Percentiles rank a stretch among this genome's conserved stretches.
phyloP scores from a whole-genome alignment of 2,888 invertebrate species.

The Oxyteleia sp. region DNA sequence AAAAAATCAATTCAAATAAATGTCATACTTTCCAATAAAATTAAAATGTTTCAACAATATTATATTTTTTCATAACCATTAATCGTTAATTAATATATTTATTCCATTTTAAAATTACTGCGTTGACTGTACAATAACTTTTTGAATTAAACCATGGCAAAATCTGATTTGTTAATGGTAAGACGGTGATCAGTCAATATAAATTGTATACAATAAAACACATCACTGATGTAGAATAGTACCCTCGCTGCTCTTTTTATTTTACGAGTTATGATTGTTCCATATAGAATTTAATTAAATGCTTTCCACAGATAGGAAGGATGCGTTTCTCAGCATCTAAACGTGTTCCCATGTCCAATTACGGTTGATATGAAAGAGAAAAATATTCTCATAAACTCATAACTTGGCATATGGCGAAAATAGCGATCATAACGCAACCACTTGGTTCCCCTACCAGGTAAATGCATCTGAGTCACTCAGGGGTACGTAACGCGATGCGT shows the following conservation, averaged over 20 bases:
- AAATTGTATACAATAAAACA: slow-evolving; percentile 8
- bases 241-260: slow-evolving; percentile 7
- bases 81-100: too few species aligned
- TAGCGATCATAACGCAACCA: slow-evolving; percentile 63
- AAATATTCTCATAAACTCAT: slow-evolving; percentile 79
- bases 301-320: neutral
- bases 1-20: too few species aligned
- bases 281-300: slow-evolving; percentile 56
- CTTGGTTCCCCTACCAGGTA: slow-evolving; percentile 64
- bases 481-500: slow-evolving; percentile 50
- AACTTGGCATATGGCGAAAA: slow-evolving; percentile 63
- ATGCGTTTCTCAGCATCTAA: slow-evolving; percentile 31
- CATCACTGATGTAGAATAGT: slow-evolving; percentile 3
- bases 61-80: too few species aligned
- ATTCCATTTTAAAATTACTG: neutral
- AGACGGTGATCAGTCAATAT: slow-evolving; percentile 1
- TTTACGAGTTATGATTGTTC: slow-evolving; percentile 10
- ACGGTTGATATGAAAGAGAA: slow-evolving; percentile 76
- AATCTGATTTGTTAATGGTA: neutral
- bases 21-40: too few species aligned
- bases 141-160: neutral
- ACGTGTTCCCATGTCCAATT: slow-evolving; percentile 86
- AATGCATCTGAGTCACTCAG: slow-evolving; percentile 55
- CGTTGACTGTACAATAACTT: neutral
- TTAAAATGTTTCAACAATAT: too few species aligned